Evolutionary conservation across 2,797 vertebrate genomes (phyloP), one percentile per base, ranked within the genome.

Genomic region (Rhynchonycteris naso): DNA sequence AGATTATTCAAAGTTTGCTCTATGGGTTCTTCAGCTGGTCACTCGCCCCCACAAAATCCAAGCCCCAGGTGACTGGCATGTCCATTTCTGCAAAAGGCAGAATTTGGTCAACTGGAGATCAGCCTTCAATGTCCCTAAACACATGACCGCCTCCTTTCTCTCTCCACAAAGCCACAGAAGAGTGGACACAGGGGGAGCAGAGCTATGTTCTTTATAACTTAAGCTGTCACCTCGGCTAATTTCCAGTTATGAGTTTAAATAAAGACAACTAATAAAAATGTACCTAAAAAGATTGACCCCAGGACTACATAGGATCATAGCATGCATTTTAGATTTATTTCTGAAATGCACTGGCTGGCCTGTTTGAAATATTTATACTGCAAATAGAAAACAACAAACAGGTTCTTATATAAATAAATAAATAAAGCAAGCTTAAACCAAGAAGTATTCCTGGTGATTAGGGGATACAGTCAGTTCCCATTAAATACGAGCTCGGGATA

Each of bases 131-230:
- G 97, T 97, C 95, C 68, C 97, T 83, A 96, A 97, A 97, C 71
- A 88, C 90, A 96, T 95, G 76, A 94, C 97, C 97, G 85, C 93
- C 66, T 96, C 95, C 72, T 92, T 97, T 97, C 88, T 97, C 96
- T 97, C 96, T 94, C 52, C 94, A 91, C 72, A 96, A 97, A 97
- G 88, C 59, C 94, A 68, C 90, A 97, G 96, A 97, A 97, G 96
- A 97, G 68, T 91, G 97, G 93, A 96, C 75, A 91, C 68, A 96
- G 95, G 80, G 12, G 3, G 71, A 1, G n/a, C 30, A 3, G 96
- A 97, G 96, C 92, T 91, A 86, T 95, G 95, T 97, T 91, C 92
- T 97, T 97, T 95, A 87, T 98, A 95, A 98, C 96, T 97, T 82
- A 95, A 86, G 52, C 94, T 97, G 97, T 97, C 95, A 97, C 33